A percentile compares a stretch with the other conserved stretches of the same genome.
phyloP scores from a whole-genome alignment of 2,113 vertebrate genomes.

The Butastur rufipennis region DNA sequence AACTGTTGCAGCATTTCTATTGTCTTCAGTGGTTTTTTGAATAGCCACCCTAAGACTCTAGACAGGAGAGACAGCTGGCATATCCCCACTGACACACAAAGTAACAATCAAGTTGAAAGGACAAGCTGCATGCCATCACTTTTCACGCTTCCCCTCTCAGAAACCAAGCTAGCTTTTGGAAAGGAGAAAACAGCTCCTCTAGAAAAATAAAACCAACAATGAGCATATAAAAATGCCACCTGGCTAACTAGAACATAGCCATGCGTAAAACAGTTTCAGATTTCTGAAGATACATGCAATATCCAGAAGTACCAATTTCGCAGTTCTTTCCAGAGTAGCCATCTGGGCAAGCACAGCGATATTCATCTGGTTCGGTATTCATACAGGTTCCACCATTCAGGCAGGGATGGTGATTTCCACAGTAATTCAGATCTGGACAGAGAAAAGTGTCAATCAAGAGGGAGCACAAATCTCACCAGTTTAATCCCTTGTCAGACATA shows the following conservation, averaged over 20 bases:
- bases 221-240: not conserved
- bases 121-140: not conserved
- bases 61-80: not conserved
- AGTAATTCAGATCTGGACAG: slow-evolving; percentile 91
- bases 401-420: slow-evolving; percentile 91
- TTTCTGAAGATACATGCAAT: not conserved
- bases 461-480: not conserved
- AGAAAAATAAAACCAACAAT: not conserved
- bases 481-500: not conserved
- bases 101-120: not conserved
- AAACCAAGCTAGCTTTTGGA: not conserved
- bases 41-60: not conserved
- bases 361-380: slow-evolving; percentile 91
- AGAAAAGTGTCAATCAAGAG: not conserved
- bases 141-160: not conserved
- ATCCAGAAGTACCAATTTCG: slow-evolving; percentile 79
- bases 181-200: not conserved
- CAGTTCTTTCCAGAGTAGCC: slow-evolving; percentile 95
- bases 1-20: not conserved
- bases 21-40: not conserved
- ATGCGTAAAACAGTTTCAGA: not conserved
- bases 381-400: slow-evolving; percentile 90
- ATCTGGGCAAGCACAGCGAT: slow-evolving; percentile 87
- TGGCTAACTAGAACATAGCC: not conserved
- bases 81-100: not conserved